Base-by-base conservation (phyloP, 37 sponge, comb jelly and placozoan genomes). In the Crambe crambe region DNA sequence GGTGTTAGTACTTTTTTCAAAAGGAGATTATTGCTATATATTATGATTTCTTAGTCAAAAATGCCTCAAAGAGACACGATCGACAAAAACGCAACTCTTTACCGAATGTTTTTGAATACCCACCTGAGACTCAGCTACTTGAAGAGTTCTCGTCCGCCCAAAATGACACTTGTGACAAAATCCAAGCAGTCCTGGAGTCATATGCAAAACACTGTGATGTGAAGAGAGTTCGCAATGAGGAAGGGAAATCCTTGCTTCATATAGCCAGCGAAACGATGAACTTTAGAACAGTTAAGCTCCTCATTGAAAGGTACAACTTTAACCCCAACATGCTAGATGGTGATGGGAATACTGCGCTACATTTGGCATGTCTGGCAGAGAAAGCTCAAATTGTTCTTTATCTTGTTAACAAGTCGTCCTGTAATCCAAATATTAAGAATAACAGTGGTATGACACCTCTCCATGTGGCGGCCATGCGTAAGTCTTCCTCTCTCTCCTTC, bases 341-440 rank as follows among this genome's bases (percentile, higher is more conserved):
- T 42, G 12, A 70, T 9, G 71, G 71, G 1, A 70, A 40, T 42
- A 70, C 71, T 21, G 43, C 71, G 2, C 38, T 70, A 25, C 71
- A 70, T 40, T 12, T 43, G 22, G 71, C 71, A 26, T 43, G 71
- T 15, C 71, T 23, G n/a, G 22, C 43, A 12, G 27, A 42, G 44
- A 70, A 70, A 37, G 4, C 42, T 15, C 42, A 43, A 22, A 42
- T 35, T 42, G 44, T 42, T 1, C 3, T 43, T 6, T 70, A 43
- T 35, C 23, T 70, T 1, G 2, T 70, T 2, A 70, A 70, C 12
- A 5, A 9, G 1, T 37, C 71, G 8, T 4, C 22, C 12, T 70
- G 71, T 35, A 40, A 70, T 42, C 71, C 71, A 36, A 70, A 70
- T 42, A 70, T 70, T 18, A 43, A 25, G 43, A 70, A 70, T 22